Percentiles rank a stretch among this genome's conserved stretches.
Conservation (phyloP, 2,797 vertebrate species). For the Oreochromis grahami region DNA sequence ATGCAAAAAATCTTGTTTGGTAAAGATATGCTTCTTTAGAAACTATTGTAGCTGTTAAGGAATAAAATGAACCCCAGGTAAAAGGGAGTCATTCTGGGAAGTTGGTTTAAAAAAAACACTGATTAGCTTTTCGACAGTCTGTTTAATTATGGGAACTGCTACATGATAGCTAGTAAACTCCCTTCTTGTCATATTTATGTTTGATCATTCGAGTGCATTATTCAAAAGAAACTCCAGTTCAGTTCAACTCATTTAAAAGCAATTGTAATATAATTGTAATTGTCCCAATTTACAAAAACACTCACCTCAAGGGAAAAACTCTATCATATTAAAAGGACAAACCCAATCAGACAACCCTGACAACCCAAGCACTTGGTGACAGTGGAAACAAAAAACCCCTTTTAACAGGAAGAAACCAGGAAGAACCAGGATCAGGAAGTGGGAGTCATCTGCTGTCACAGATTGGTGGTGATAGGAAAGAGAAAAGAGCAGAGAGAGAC, state of each 20-base stretch:
- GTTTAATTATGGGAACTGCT: background rate
- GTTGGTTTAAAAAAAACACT: background rate
- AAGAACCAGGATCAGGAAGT: background rate
- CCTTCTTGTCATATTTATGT: background rate
- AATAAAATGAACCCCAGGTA: background rate
- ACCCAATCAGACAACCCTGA: background rate
- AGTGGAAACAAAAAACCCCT: accelerated
- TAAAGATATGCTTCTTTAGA: background rate
- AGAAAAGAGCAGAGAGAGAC: background rate
- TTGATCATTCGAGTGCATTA: background rate
- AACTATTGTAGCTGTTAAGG: constrained; percentile 15
- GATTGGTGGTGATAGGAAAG: background rate
- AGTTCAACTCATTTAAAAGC: background rate
- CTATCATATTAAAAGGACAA: background rate
- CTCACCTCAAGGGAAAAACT: background rate
- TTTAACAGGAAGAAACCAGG: background rate
- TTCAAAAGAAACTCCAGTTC: background rate
- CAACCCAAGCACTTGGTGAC: background rate
- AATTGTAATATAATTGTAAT: background rate
- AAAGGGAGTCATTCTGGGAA: background rate
- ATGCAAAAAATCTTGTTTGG: constrained; percentile 35
- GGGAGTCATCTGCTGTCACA: background rate
- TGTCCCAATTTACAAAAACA: background rate
- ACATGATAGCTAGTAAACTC: background rate
- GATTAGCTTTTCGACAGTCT: background rate